Conservation (phyloP, 2,888 invertebrate genomes). For the Corbicula japonica region DNA sequence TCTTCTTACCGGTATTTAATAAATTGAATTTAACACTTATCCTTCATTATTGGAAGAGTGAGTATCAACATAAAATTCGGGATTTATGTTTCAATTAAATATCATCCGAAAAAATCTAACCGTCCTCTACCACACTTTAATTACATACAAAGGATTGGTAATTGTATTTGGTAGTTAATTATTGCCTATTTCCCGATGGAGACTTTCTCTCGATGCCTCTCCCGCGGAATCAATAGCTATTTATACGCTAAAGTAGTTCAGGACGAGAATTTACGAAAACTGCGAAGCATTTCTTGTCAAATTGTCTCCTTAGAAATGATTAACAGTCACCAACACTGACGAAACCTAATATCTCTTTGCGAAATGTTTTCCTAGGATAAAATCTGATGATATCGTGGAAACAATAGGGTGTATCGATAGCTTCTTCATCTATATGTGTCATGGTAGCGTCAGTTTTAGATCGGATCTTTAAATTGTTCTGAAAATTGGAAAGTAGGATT, state of each 20-base stretch:
- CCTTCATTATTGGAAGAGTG: neutral
- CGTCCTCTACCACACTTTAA: slow-evolving; percentile 21
- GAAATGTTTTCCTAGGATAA: slow-evolving; percentile 1
- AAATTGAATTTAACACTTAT: no score
- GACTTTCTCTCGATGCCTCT: neutral
- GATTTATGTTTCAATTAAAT: slow-evolving; percentile 32
- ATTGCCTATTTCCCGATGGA: slow-evolving; percentile 29
- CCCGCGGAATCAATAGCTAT: slow-evolving; percentile 29
- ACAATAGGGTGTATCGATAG: slow-evolving; percentile 1
- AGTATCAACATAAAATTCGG: slow-evolving; percentile 1
- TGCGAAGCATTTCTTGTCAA: slow-evolving; percentile 14
- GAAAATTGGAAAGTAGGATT: neutral
- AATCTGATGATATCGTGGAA: neutral
- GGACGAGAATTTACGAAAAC: slow-evolving; percentile 5
- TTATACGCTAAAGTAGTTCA: neutral
- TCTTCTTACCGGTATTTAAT: no score
- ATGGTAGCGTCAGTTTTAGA: neutral
- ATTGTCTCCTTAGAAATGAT: slow-evolving; percentile 13
- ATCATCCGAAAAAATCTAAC: slow-evolving; percentile 6
- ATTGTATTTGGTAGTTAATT: slow-evolving; percentile 39
- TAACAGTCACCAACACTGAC: slow-evolving; percentile 2
- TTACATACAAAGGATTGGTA: slow-evolving; percentile 25
- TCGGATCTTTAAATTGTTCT: neutral
- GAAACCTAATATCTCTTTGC: slow-evolving; percentile 3
- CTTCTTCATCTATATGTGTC: neutral